phyloP scores from a whole-genome alignment of 2,888 invertebrate species.

The Sabatieria punctata region DNA sequence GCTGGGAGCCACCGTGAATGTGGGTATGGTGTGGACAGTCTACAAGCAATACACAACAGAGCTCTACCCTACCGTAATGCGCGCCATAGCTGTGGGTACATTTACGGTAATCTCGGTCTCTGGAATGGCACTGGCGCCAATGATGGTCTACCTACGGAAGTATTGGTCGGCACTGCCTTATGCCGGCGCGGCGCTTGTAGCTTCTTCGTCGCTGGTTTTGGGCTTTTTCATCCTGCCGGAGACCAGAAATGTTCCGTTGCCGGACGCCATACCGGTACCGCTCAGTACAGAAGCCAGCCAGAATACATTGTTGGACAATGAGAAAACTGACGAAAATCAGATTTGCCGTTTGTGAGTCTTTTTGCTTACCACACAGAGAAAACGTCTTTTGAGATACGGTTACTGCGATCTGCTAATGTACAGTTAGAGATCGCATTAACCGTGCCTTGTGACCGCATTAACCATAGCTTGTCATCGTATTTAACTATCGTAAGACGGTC shows the following conservation, averaged over 20 bases:
- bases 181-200: conserved; percentile 11
- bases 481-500: too few relatives aligned
- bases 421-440: too few relatives aligned
- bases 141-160: conserved; percentile 12
- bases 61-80: conserved; percentile 17
- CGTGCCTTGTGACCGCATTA: too few relatives aligned
- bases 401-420: too few relatives aligned
- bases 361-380: too few relatives aligned
- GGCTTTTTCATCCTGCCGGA: conserved; percentile 14
- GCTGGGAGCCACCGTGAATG: conserved; percentile 15
- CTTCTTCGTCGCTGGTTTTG: conserved; percentile 8
- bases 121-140: conserved; percentile 16
- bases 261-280: too few relatives aligned
- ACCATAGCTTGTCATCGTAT: too few relatives aligned
- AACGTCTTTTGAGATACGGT: too few relatives aligned
- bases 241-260: conserved; percentile 8
- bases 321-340: too few relatives aligned
- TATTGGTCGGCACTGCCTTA: conserved; percentile 12
- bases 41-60: conserved; percentile 19
- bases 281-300: too few relatives aligned
- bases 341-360: too few relatives aligned
- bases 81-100: conserved; percentile 12
- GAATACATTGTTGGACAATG: too few relatives aligned
- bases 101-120: conserved; percentile 10
- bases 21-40: conserved; percentile 16